A percentile compares a stretch with the other conserved stretches of the same genome.
Evolutionary conservation across 1,140 invertebrate species (phyloP).

Genomic region (Zophobas morio): DNA sequence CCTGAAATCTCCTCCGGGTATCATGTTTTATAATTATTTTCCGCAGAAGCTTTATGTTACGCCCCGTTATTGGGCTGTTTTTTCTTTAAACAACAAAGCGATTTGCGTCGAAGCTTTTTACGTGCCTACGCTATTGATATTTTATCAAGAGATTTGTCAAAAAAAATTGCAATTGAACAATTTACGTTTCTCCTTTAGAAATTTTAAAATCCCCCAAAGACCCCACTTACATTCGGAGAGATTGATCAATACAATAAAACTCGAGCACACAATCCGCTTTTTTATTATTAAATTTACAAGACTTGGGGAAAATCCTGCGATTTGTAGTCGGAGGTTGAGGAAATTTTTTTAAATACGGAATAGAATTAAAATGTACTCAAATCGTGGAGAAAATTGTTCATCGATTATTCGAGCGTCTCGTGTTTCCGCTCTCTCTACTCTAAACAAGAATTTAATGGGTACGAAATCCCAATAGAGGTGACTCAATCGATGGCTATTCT

Average conservation of each 20-base stretch:
- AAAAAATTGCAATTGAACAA: slow-evolving; percentile 11
- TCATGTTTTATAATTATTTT: background rate
- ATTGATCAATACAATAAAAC: slow-evolving; percentile 15
- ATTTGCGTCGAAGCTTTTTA: background rate
- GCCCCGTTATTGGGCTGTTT: background rate
- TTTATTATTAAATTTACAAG: slow-evolving; percentile 13
- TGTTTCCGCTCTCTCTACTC: background rate
- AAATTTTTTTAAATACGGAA: background rate
- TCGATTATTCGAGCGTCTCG: background rate
- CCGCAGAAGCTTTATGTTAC: background rate
- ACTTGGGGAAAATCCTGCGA: slow-evolving; percentile 1
- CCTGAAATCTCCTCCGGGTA: background rate
- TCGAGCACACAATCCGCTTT: slow-evolving; percentile 10
- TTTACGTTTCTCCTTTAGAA: background rate
- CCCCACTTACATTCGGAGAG: background rate
- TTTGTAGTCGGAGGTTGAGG: background rate
- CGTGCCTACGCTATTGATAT: background rate
- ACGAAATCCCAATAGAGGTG: background rate
- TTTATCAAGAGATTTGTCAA: background rate
- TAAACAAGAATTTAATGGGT: slow-evolving; percentile 10
- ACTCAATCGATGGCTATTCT: background rate
- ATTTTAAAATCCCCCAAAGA: slow-evolving; percentile 8
- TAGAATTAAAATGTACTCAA: background rate
- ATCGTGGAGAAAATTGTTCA: background rate
- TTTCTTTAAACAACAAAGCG: background rate